These are phyloP conservation scores for Hypomecis punctinalis DNA, from an alignment of 2,888 invertebrate species.

Conservation along the genomic window DNA sequence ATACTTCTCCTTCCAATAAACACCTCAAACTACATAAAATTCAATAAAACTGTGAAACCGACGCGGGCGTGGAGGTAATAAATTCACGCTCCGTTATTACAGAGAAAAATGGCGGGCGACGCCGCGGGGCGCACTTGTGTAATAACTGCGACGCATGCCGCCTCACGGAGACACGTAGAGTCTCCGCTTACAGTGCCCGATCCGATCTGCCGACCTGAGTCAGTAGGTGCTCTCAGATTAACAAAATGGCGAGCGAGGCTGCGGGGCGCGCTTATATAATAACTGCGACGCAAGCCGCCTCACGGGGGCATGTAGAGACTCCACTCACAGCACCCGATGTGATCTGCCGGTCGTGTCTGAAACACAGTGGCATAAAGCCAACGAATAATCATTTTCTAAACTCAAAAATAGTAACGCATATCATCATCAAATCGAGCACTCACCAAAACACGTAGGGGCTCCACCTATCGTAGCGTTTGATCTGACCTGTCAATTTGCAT, in stretches of 20 bases:
- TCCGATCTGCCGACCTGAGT: no score
- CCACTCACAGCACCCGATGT: no score
- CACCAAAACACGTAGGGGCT: no score
- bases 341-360: no score
- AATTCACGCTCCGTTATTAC: slow-evolving; percentile 23
- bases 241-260: slow-evolving; percentile 20
- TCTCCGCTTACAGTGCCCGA: no score
- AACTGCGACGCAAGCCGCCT: slow-evolving; percentile 6
- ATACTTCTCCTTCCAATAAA: background rate
- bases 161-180: slow-evolving; percentile 7
- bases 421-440: no score
- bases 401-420: no score
- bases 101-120: slow-evolving; percentile 14
- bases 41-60: slow-evolving; percentile 17
- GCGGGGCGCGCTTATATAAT: slow-evolving; percentile 26
- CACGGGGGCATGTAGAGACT: slow-evolving; percentile 1
- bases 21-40: slow-evolving; percentile 9
- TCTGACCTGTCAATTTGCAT: no score
- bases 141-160: slow-evolving; percentile 13
- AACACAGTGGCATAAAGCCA: no score
- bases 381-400: no score
- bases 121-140: slow-evolving; percentile 26
- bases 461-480: no score
- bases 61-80: slow-evolving; percentile 20
- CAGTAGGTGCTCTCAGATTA: no score